These are phyloP conservation scores for Sarotherodon lohbergeri DNA, from an alignment of 2,113 vertebrate genomes.

Conservation along the genomic window DNA sequence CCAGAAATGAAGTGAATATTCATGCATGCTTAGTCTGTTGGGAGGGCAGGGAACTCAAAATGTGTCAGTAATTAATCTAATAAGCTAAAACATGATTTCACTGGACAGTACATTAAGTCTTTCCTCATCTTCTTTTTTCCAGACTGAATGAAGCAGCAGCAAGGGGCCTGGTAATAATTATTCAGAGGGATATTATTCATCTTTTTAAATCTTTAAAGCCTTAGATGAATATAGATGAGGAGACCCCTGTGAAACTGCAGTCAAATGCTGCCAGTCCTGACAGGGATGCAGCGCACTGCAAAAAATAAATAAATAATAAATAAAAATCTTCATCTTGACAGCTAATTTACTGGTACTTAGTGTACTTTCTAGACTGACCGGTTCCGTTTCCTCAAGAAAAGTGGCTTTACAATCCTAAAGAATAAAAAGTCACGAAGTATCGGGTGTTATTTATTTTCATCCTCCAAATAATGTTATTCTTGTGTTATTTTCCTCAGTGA, in stretches of 20 bases:
- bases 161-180: conserved; percentile 15
- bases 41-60: conserved; percentile 12
- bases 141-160: neutral
- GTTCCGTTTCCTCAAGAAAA: neutral
- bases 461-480: neutral
- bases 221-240: conserved; percentile 61
- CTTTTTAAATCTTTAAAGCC: conserved; percentile 61
- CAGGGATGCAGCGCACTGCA: neutral
- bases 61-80: conserved; percentile 53
- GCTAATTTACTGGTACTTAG: neutral
- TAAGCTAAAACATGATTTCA: conserved; percentile 46
- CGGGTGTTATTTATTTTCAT: neutral
- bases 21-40: neutral
- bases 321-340: neutral
- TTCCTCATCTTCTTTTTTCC: neutral
- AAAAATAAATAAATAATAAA: neutral
- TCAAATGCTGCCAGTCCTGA: conserved; percentile 3
- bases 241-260: conserved; percentile 15
- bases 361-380: neutral
- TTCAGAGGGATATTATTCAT: conserved; percentile 56
- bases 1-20: conserved; percentile 38
- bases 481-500: neutral
- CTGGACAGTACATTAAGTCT: conserved; percentile 40
- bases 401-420: neutral
- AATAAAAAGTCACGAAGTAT: neutral